phyloP scores from a whole-genome alignment of 2,797 vertebrate species.

The Enteromius paludinosus region DNA sequence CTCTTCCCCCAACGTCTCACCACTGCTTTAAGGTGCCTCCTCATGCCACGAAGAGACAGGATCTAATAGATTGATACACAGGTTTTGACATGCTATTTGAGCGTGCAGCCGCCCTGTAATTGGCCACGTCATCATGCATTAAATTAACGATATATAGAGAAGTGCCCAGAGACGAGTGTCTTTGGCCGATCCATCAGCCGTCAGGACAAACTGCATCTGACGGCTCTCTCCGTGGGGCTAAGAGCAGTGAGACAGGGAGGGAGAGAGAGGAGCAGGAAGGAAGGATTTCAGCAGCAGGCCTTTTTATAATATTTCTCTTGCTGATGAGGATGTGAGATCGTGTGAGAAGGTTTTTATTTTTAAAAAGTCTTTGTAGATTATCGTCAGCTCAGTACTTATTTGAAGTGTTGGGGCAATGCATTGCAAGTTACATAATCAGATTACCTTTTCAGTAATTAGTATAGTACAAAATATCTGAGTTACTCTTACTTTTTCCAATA shows the following conservation, averaged over 20 bases:
- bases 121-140: slow-evolving; percentile 92
- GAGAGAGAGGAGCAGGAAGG: slow-evolving; percentile 49
- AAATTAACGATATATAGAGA: slow-evolving; percentile 89
- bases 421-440: neutral
- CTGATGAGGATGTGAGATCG: slow-evolving; percentile 14
- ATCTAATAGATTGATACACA: slow-evolving; percentile 92
- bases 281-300: slow-evolving; percentile 44
- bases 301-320: slow-evolving; percentile 69
- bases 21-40: slow-evolving; percentile 81
- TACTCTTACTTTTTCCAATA: neutral
- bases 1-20: slow-evolving; percentile 56
- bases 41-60: slow-evolving; percentile 83
- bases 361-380: slow-evolving; percentile 14
- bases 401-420: neutral
- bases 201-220: slow-evolving; percentile 82
- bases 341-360: slow-evolving; percentile 22
- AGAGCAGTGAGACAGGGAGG: slow-evolving; percentile 61
- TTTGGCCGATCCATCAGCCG: slow-evolving; percentile 86
- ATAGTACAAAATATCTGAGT: neutral
- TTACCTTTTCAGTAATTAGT: neutral
- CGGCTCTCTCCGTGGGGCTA: slow-evolving; percentile 74
- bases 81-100: slow-evolving; percentile 95
- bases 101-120: slow-evolving; percentile 87
- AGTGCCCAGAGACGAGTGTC: slow-evolving; percentile 91
- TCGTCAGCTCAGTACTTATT: neutral